Percentiles rank a stretch among this genome's conserved stretches.
Conservation (phyloP, 2,797 vertebrate genomes). For the Pagetopsis macropterus region DNA sequence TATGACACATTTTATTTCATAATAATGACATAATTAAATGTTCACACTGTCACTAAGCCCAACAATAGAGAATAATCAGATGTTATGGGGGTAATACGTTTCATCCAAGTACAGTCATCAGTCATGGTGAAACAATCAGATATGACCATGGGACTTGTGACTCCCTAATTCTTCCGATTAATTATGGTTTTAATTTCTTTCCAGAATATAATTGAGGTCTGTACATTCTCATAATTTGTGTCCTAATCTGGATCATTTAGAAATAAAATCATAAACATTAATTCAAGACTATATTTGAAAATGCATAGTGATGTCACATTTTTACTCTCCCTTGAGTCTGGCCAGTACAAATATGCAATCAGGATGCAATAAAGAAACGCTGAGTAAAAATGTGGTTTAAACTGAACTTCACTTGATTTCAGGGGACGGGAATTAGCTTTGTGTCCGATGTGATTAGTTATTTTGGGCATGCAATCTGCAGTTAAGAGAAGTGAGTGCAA, state of each 20-base stretch:
- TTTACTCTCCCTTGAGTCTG: constrained; percentile 4
- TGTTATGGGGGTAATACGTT: neutral
- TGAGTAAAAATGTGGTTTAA: constrained; percentile 11
- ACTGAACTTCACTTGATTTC: constrained; percentile 31
- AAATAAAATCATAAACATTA: constrained; percentile 13
- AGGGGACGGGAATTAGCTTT: constrained; percentile 27
- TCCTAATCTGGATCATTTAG: constrained; percentile 1
- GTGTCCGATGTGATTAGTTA: constrained; percentile 21
- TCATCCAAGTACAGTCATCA: no score
- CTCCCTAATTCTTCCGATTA: constrained; percentile 3
- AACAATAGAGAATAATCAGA: neutral
- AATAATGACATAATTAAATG: constrained; percentile 5
- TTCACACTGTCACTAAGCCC: neutral
- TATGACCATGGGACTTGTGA: neutral
- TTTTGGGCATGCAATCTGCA: constrained; percentile 4
- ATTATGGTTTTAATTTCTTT: neutral
- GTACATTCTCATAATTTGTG: constrained; percentile 1
- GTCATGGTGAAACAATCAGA: neutral
- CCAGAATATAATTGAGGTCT: neutral
- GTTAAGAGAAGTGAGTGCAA: constrained; percentile 4
- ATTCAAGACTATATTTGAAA: neutral
- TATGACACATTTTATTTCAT: neutral
- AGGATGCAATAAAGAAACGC: constrained; percentile 16
- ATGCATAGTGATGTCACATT: constrained; percentile 1
- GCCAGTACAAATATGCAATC: constrained; percentile 7